Base-by-base conservation (phyloP, 2,888 invertebrate species). In the Thecocarcelia acutangulata region DNA sequence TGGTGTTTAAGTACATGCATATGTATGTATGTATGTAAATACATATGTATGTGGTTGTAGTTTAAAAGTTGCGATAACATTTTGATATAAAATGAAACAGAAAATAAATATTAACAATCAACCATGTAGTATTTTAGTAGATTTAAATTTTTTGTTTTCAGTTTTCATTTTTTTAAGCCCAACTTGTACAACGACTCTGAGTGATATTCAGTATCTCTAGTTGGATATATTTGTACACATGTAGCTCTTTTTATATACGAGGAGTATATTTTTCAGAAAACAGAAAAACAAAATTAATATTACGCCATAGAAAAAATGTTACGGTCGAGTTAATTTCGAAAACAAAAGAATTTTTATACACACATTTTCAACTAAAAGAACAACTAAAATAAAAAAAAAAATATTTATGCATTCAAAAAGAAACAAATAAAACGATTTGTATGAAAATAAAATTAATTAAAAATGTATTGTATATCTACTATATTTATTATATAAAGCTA, bases 271-370 rank as follows among this genome's bases (percentile, higher is more conserved):
- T 76, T 76, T 76, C 61, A 76, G 46, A 70, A 77, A 44, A 64
- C 21, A 8, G 44, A 48, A 19, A 74, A 76, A 58, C 48, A 83
- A 78, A 72, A 68, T 48, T 78, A 69, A 82, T 82, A 82, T 88
- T 88, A 87, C 89, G 89, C 89, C 89, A 88, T 88, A 89, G 88
- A 89, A 89, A 82, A 89, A 89, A 85, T 88, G 89, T 89, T 88
- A 89, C 88, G 90, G 90, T 89, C 87, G 89, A 90, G 88, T 89
- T 89, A 87, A 87, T 87, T 87, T 87, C 85, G 90, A 90, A 89
- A 88, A 87, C 87, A 88, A 86, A 89, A 89, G 87, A 88, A 88
- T 78, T 82, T 82, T 78, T 69, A 48, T 68, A 68, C 42, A 69
- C 74, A 64, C 59, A 72, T 66, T 70, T 72, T 19, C 42, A 69